Percentiles rank a stretch among this genome's conserved stretches.
These are phyloP conservation scores for Eupeodes corollae DNA, from an alignment of 1,140 invertebrate species.

Conservation along the genomic window DNA sequence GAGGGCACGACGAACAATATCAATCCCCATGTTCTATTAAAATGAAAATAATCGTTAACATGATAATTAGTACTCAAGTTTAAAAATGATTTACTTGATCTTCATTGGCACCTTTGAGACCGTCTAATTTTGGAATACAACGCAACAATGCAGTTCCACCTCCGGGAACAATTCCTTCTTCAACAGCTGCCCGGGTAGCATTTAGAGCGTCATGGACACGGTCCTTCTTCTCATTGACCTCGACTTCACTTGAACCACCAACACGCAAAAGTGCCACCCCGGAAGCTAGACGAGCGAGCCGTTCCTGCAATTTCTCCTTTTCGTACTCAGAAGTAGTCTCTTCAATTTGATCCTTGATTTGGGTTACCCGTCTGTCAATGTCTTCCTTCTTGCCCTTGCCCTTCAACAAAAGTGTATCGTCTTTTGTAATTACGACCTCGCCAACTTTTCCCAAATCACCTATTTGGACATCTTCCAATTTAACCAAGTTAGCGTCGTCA, in stretches of 20 bases:
- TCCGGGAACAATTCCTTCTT: conserved; percentile 98
- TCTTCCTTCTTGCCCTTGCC: conserved; percentile 79
- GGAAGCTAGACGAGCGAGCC: conserved; percentile 86
- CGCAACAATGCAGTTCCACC: conserved; percentile 91
- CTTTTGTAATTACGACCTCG: conserved; percentile 95
- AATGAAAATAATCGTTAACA: too few species aligned
- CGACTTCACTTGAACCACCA: conserved; percentile 94
- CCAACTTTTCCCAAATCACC: conserved; percentile 87
- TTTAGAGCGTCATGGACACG: conserved; percentile 96
- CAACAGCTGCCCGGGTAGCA: conserved; percentile 95
- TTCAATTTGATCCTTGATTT: conserved; percentile 89
- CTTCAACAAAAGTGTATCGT: conserved; percentile 90
- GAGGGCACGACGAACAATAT: conserved; percentile 86
- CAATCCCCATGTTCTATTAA: conserved; percentile 57
- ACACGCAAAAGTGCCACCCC: conserved; percentile 95
- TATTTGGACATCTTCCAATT: conserved; percentile 88
- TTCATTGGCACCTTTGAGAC: conserved; percentile 59
- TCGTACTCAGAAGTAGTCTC: conserved; percentile 96
- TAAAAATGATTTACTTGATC: conserved; percentile 60
- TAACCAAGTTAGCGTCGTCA: conserved; percentile 92
- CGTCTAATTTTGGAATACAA: conserved; percentile 66
- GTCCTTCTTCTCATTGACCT: conserved; percentile 99
- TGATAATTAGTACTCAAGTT: too few species aligned
- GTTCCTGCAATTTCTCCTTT: conserved; percentile 96
- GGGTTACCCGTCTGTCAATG: conserved; percentile 79